Evolutionary conservation across 2,113 vertebrate genomes (phyloP).

Genomic region (Sylvia atricapilla): DNA sequence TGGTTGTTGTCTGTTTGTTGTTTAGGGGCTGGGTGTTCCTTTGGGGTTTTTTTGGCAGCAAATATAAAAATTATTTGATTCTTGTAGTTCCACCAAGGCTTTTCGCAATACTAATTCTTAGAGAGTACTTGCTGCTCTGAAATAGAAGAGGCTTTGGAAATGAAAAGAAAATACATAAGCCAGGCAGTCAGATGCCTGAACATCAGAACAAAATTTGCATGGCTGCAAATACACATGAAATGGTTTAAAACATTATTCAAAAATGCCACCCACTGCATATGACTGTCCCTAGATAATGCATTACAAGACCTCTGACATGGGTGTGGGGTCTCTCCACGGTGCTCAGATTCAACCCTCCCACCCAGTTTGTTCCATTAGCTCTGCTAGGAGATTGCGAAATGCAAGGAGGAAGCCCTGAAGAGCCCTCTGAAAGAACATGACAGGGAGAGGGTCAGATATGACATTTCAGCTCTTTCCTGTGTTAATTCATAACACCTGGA

Average conservation of each 20-base stretch:
- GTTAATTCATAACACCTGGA: background rate
- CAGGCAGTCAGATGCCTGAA: background rate
- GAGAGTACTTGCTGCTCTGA: background rate
- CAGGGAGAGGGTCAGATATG: background rate
- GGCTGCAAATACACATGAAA: background rate
- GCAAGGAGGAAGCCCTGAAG: background rate
- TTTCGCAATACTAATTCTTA: background rate
- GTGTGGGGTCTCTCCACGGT: too few species aligned
- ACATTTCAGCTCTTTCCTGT: background rate
- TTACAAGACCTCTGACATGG: background rate
- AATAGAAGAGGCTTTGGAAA: background rate
- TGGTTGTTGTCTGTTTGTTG: background rate
- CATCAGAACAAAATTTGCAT: background rate
- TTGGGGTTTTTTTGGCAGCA: background rate
- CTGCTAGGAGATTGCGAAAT: background rate
- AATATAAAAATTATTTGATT: background rate
- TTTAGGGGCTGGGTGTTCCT: background rate
- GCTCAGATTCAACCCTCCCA: background rate
- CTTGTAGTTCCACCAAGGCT: background rate
- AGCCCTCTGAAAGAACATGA: background rate
- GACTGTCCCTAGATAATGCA: background rate
- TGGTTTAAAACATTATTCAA: background rate
- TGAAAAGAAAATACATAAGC: background rate
- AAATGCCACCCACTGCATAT: background rate
- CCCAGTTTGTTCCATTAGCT: background rate